Evolutionary conservation across 2,113 vertebrate species (phyloP).

Genomic region (Mirounga angustirostris): DNA sequence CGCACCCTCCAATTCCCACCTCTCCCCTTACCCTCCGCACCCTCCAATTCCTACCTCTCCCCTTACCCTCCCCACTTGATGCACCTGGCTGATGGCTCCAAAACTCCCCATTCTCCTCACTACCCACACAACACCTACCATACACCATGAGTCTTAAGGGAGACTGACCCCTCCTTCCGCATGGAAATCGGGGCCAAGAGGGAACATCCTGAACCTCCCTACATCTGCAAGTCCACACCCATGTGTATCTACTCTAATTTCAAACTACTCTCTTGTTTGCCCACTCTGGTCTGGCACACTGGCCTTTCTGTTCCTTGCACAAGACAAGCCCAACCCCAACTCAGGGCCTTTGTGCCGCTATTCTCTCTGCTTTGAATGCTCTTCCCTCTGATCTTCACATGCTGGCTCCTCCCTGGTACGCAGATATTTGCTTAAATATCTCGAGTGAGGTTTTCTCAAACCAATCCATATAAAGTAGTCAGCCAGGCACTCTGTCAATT

Average conservation of each 20-base stretch:
- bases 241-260: neutral
- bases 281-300: neutral
- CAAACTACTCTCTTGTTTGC: neutral
- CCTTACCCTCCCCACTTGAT: neutral
- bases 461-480: neutral
- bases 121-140: neutral
- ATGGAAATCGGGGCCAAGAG: neutral
- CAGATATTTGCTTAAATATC: neutral
- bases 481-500: neutral
- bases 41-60: neutral
- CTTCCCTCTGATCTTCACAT: neutral
- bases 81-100: neutral
- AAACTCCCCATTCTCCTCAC: neutral
- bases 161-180: neutral
- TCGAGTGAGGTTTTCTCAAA: slow-evolving; percentile 11
- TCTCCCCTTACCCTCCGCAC: no score
- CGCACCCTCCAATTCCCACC: neutral
- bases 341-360: neutral
- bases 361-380: neutral
- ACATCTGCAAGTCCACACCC: neutral
- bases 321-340: neutral
- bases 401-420: neutral
- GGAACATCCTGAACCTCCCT: neutral
- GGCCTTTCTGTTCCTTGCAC: neutral
- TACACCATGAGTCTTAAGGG: neutral